These are phyloP conservation scores for Pantherophis alleghaniensis DNA, from an alignment of 2,797 vertebrate genomes.

Conservation along the genomic window DNA sequence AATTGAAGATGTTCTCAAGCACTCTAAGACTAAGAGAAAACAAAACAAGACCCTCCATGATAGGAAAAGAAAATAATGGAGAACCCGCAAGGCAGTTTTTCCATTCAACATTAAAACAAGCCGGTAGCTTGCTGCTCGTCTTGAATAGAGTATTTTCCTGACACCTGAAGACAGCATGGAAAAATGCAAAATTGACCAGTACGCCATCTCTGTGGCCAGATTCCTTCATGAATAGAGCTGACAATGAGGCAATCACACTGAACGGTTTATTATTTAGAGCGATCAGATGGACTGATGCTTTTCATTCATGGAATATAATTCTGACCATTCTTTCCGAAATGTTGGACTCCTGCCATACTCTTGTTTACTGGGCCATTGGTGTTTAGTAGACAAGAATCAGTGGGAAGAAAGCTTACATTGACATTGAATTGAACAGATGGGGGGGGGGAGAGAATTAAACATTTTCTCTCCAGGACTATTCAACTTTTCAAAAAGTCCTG, in stretches of 20 bases:
- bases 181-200: background rate
- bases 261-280: background rate
- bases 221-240: background rate
- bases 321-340: background rate
- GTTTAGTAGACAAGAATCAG: background rate
- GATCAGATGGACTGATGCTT: background rate
- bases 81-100: background rate
- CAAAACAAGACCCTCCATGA: background rate
- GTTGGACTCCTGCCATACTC: background rate
- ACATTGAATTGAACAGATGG: background rate
- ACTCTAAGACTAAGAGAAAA: background rate
- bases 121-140: background rate
- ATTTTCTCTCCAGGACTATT: background rate
- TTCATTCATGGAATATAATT: background rate
- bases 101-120: background rate
- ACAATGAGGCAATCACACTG: background rate
- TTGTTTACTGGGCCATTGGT: background rate
- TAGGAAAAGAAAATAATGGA: background rate
- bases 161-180: background rate
- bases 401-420: background rate
- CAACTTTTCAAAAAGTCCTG: background rate
- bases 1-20: background rate
- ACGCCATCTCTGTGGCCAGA: background rate
- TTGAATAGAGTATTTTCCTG: background rate
- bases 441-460: background rate